phyloP scores from a whole-genome alignment of 30 jellyfish, hydroid and myxozoan species.

The Turritopsis dohrnii region DNA sequence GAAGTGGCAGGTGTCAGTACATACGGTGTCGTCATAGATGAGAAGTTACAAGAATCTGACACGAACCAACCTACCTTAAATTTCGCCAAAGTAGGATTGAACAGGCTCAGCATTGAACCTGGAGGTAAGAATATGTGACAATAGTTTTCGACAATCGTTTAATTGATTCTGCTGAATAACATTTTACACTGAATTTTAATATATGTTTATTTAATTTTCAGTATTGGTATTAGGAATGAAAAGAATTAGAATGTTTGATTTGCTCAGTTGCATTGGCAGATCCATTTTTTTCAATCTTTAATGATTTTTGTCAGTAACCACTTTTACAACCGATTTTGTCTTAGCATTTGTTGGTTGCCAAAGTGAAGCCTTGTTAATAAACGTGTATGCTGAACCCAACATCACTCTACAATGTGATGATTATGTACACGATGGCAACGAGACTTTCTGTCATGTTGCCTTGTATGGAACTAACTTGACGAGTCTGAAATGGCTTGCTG shows the following conservation, averaged over 20 bases:
- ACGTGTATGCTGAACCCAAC: not conserved
- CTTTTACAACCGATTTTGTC: too few relatives aligned
- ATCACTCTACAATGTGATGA: not conserved
- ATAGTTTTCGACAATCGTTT: too few relatives aligned
- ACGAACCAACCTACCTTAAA: not conserved
- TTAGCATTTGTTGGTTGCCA: constrained; percentile 6
- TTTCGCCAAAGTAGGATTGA: not conserved
- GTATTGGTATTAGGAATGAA: too few relatives aligned
- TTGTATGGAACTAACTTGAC: not conserved
- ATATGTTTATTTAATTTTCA: too few relatives aligned
- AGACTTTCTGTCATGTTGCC: not conserved
- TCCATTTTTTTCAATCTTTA: too few relatives aligned
- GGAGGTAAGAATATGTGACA: not conserved
- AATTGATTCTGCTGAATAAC: too few relatives aligned
- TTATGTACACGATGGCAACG: not conserved
- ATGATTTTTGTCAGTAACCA: too few relatives aligned
- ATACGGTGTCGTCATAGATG: not conserved
- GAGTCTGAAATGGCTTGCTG: not conserved
- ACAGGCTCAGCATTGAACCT: not conserved
- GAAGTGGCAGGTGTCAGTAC: not conserved
- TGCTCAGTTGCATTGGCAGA: too few relatives aligned
- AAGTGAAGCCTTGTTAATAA: not conserved
- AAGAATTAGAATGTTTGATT: too few relatives aligned
- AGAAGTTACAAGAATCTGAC: not conserved
- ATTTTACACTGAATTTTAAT: too few relatives aligned